Base-by-base conservation (phyloP, 2,113 vertebrate genomes). In the Maccullochella peelii region DNA sequence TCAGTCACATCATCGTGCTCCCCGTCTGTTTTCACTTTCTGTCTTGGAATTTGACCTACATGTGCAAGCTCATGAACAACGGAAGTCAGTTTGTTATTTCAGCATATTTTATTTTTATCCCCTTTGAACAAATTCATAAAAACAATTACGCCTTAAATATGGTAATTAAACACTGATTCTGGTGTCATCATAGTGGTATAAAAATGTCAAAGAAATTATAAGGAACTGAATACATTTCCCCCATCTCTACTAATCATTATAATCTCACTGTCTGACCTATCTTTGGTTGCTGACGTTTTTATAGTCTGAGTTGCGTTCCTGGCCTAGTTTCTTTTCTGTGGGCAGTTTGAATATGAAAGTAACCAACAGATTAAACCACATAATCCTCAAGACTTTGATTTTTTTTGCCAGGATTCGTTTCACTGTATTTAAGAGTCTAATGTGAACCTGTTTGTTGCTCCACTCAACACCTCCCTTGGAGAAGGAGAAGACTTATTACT, bases 351-450 rank as follows among this genome's bases (percentile, higher is more conserved):
- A 83, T 74, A 73, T 81, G 55, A 88, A 88, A 81, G 79, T 84
- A 88, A 86, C 67, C 59, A 85, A 73, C 74, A 82, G 79, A 85
- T 91, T 84, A 86, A 86, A 83, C 47, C 58, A 44, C 54, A 54
- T 79, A 83, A 90, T 87, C 81, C 66, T 70, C 47, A 75, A 86
- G 78, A 83, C 9, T 63, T 78, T 73, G 55, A 14, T 72, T 65
- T 15, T 15, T 38, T 27, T 52, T 30, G 38, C 52, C 61, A 57
- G 72, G 50, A 71, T 77, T 80, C 1, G 2, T 77, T 83, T 85
- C 40, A 57, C 27, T 73, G 27, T 49, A 52, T 23, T 66, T 21
- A 74, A 18, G 58, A 70, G 36, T 72, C 79, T 47, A 57, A 27
- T 38, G 0, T 67, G 40, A 86, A 58, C 23, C 42, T 52, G 74